phyloP scores from a whole-genome alignment of 2,797 vertebrate species.

The Enteromius paludinosus region DNA sequence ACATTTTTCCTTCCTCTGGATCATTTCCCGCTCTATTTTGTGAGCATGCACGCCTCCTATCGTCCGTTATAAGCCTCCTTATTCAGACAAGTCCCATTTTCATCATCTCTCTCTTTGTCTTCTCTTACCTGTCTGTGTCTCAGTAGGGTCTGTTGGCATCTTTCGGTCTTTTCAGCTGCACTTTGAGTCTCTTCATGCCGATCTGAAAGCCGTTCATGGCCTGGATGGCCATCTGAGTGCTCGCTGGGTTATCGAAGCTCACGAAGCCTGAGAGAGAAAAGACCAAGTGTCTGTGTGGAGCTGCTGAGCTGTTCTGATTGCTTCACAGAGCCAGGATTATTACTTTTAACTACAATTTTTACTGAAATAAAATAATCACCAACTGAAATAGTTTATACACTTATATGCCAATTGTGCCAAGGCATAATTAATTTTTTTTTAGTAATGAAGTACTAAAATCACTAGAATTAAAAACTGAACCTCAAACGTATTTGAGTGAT shows the following conservation, averaged over 20 bases:
- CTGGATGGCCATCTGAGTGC: slow-evolving; percentile 87
- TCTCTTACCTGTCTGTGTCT: slow-evolving; percentile 70
- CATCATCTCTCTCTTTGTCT: slow-evolving; percentile 25
- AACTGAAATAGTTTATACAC: too few relatives aligned
- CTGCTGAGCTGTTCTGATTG: not conserved
- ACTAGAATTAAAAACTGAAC: too few relatives aligned
- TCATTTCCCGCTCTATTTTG: not conserved
- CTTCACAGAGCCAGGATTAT: not conserved
- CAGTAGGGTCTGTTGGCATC: slow-evolving; percentile 97
- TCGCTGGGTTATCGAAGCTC: slow-evolving; percentile 89
- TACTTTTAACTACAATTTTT: not conserved
- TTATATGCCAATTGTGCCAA: too few relatives aligned
- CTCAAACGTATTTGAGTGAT: not conserved
- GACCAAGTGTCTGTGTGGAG: not conserved
- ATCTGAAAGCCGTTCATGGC: slow-evolving; percentile 90
- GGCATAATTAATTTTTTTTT: too few relatives aligned
- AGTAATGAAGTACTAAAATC: too few relatives aligned
- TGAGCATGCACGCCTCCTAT: not conserved
- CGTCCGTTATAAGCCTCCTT: not conserved
- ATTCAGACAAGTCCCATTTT: too few relatives aligned
- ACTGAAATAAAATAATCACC: too few relatives aligned
- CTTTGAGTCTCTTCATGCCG: slow-evolving; percentile 95
- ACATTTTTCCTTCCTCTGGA: too few relatives aligned
- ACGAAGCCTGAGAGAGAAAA: slow-evolving; percentile 80
- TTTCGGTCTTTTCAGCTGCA: slow-evolving; percentile 98